Percentiles rank a stretch among this genome's conserved stretches.
phyloP scores from a whole-genome alignment of 1,140 invertebrate genomes.

The Ditylenchus dipsaci region DNA sequence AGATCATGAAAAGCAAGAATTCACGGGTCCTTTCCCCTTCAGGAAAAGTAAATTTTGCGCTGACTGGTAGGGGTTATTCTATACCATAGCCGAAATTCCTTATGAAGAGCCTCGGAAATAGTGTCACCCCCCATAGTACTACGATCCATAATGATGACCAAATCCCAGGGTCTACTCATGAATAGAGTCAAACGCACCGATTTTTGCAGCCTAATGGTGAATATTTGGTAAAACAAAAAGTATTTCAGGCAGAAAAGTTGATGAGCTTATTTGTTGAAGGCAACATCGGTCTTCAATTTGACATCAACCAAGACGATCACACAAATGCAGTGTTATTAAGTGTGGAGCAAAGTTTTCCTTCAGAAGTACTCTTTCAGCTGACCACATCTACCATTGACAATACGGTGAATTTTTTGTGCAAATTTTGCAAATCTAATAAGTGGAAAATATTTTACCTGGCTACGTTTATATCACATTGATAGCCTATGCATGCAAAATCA shows the following conservation, averaged over 20 bases:
- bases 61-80: too few species aligned
- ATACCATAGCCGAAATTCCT: too few species aligned
- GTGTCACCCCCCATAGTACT: too few species aligned
- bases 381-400: slow-evolving; percentile 27
- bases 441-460: background rate
- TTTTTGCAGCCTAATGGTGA: too few species aligned
- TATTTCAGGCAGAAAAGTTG: slow-evolving; percentile 27
- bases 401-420: slow-evolving; percentile 5
- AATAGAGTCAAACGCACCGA: too few species aligned
- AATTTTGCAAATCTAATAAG: background rate
- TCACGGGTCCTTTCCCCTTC: too few species aligned
- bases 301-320: slow-evolving; percentile 13
- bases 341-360: background rate
- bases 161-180: too few species aligned
- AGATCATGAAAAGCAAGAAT: too few species aligned
- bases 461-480: background rate
- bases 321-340: slow-evolving; percentile 19
- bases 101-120: too few species aligned
- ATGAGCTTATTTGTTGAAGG: slow-evolving; percentile 5
- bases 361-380: slow-evolving; percentile 10
- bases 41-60: too few species aligned
- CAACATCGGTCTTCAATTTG: slow-evolving; percentile 30
- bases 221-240: background rate
- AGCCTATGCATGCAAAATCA: background rate
- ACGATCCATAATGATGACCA: too few species aligned